phyloP scores from a whole-genome alignment of 2,888 invertebrate species.

The Incurvaria masculella region DNA sequence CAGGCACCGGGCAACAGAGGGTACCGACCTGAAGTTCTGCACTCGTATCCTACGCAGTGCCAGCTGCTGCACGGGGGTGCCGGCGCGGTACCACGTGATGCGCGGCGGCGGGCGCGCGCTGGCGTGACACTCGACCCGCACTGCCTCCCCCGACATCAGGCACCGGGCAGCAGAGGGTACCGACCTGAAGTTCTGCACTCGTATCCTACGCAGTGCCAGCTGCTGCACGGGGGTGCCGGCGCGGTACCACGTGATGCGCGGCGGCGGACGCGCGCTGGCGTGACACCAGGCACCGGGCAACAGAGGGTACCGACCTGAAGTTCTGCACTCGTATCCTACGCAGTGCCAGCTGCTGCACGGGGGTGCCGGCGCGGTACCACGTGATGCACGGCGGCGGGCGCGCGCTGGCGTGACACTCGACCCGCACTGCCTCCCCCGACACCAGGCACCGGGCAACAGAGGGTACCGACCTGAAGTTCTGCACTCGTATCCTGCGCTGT shows the following conservation, averaged over 20 bases:
- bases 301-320: constrained; percentile 28
- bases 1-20: constrained; percentile 17
- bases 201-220: background rate
- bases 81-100: no score
- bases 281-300: constrained; percentile 2
- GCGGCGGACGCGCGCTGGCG: background rate
- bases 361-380: constrained; percentile 63
- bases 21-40: no score
- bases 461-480: no score
- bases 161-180: no score
- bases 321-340: constrained; percentile 31
- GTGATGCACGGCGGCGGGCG: constrained; percentile 67
- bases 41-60: no score
- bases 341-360: constrained; percentile 37
- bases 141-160: no score
- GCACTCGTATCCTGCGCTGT: no score
- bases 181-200: no score
- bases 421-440: constrained; percentile 38
- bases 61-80: no score
- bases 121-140: no score
- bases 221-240: background rate
- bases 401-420: constrained; percentile 62
- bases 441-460: constrained; percentile 10
- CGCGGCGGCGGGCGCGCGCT: no score
- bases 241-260: background rate